Conservation (phyloP, 2,113 vertebrate species). For the Diadophis punctatus region DNA sequence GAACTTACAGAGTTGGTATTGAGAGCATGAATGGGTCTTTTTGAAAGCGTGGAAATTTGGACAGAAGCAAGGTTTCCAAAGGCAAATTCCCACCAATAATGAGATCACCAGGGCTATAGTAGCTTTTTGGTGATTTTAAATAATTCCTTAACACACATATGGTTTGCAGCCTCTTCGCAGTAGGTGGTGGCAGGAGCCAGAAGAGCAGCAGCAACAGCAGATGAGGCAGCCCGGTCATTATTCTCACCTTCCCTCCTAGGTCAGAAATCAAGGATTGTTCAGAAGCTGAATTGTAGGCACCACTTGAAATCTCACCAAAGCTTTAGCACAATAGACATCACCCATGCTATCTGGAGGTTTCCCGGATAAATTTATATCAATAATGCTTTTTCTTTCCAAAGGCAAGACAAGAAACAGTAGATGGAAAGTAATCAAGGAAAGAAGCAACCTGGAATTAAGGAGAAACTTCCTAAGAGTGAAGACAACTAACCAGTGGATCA, state of each 20-base stretch:
- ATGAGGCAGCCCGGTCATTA: background rate
- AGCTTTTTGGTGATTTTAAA: background rate
- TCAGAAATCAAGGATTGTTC: background rate
- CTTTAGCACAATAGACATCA: background rate
- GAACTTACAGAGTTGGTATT: background rate
- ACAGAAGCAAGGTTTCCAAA: background rate
- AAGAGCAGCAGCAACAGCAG: background rate
- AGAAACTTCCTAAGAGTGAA: too few relatives aligned
- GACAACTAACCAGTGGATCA: too few relatives aligned
- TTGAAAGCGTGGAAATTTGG: background rate
- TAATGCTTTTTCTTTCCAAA: background rate
- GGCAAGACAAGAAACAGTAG: too few relatives aligned
- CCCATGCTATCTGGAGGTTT: background rate
- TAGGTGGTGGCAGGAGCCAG: background rate
- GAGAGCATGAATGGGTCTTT: background rate
- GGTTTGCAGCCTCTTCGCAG: background rate
- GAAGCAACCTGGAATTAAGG: too few relatives aligned
- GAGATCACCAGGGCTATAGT: background rate
- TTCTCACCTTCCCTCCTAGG: background rate
- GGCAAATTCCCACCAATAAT: background rate
- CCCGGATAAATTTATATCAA: background rate
- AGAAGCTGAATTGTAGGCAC: background rate
- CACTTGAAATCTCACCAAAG: background rate
- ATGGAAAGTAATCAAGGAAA: too few relatives aligned
- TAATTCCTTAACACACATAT: background rate